Conservation (phyloP, 37 sponge, comb jelly and placozoan species). For the Chondrosia reniformis region DNA sequence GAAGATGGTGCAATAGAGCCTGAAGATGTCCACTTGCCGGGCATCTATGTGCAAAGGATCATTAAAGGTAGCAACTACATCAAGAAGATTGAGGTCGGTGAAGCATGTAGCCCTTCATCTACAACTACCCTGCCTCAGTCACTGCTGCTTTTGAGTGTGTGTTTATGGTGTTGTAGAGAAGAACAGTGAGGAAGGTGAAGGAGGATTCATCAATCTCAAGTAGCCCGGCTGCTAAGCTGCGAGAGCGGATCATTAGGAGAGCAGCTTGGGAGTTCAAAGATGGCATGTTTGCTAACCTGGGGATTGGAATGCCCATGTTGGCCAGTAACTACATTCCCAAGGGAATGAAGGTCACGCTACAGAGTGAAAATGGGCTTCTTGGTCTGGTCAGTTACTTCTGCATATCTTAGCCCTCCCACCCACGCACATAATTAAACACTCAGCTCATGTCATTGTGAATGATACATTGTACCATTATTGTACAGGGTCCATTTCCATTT, state of each 20-base stretch:
- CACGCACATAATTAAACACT: too few species aligned
- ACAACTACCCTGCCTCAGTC: background rate
- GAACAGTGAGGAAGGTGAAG: constrained; percentile 23
- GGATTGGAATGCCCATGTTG: constrained; percentile 95
- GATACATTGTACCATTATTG: background rate
- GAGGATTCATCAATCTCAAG: background rate
- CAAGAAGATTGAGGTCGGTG: constrained; percentile 83
- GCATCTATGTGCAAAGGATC: constrained; percentile 85
- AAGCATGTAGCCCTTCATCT: background rate
- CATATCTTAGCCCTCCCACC: too few species aligned
- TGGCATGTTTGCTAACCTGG: constrained; percentile 95
- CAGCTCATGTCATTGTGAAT: background rate
- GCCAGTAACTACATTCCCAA: constrained; percentile 91
- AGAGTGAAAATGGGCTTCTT: constrained; percentile 96
- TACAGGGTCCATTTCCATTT: constrained; percentile 88
- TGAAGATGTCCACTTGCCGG: constrained; percentile 83
- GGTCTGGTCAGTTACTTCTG: constrained; percentile 72
- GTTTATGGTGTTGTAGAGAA: constrained; percentile 20
- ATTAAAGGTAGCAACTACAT: constrained; percentile 65
- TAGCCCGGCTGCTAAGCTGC: background rate
- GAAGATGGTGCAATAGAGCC: constrained; percentile 72
- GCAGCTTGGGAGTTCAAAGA: constrained; percentile 93
- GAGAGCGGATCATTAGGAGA: constrained; percentile 82
- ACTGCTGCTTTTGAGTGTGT: constrained; percentile 10
- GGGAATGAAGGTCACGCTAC: constrained; percentile 78